These are phyloP conservation scores for Sarcophaga carnaria DNA, from an alignment of 2,888 invertebrate genomes.

Conservation along the genomic window DNA sequence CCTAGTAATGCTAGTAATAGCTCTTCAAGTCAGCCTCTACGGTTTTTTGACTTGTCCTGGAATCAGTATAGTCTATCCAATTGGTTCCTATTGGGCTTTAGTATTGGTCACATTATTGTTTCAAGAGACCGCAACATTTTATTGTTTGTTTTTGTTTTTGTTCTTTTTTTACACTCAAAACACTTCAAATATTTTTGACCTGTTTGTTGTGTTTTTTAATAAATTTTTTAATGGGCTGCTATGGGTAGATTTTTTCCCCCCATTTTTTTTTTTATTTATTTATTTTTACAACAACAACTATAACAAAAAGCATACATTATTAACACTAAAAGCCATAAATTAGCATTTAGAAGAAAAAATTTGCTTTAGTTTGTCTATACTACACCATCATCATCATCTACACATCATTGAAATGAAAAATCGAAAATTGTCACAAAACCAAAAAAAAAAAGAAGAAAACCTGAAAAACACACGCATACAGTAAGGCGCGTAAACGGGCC, in stretches of 20 bases:
- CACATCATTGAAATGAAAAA: slow-evolving; percentile 71
- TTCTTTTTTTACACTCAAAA: slow-evolving; percentile 13
- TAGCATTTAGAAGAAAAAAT: slow-evolving; percentile 57
- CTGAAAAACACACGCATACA: slow-evolving; percentile 52
- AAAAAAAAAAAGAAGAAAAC: slow-evolving; percentile 18
- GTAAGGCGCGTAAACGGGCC: slow-evolving; percentile 44
- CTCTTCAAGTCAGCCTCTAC: no score
- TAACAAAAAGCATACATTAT: slow-evolving; percentile 9
- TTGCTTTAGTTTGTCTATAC: slow-evolving; percentile 35
- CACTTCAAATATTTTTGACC: slow-evolving; percentile 39
- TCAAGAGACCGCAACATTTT: background rate
- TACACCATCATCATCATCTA: slow-evolving; percentile 59
- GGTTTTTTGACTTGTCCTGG: no score
- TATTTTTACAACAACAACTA: slow-evolving; percentile 29
- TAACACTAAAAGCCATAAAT: slow-evolving; percentile 63
- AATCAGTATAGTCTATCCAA: no score
- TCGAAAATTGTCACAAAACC: slow-evolving; percentile 69
- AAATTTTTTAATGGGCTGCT: slow-evolving; percentile 42
- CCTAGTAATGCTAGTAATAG: no score
- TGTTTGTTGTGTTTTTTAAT: slow-evolving; percentile 47
- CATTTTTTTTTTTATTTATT: slow-evolving; percentile 1
- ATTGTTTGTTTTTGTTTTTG: slow-evolving; percentile 11
- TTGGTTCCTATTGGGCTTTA: background rate
- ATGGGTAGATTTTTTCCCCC: no score
- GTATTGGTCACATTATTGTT: background rate